Conservation (phyloP, 1,140 invertebrate species). For the Samia ricini region DNA sequence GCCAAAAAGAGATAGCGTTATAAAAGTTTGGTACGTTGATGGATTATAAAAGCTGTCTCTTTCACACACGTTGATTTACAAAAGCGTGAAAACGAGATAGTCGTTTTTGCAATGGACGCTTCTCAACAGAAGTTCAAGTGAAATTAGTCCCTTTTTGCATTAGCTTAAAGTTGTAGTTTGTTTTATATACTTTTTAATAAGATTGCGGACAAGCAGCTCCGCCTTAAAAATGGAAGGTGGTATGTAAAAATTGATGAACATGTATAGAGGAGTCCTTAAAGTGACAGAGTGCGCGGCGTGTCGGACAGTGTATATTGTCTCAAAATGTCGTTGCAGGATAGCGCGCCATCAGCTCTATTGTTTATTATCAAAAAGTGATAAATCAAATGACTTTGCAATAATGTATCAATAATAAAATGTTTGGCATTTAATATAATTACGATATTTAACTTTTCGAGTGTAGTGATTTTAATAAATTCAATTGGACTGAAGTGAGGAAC, state of each 20-base stretch:
- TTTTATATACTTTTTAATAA: constrained; percentile 19
- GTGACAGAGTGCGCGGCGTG: constrained; percentile 75
- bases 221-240: constrained; percentile 78
- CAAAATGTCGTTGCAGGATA: constrained; percentile 66
- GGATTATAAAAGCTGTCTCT: constrained; percentile 38
- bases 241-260: constrained; percentile 78
- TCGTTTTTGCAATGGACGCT: constrained; percentile 49
- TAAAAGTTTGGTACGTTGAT: constrained; percentile 13
- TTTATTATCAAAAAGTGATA: constrained; percentile 76
- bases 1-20: constrained; percentile 39
- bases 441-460: constrained; percentile 25
- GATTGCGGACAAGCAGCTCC: constrained; percentile 66
- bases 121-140: not conserved
- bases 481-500: constrained; percentile 30
- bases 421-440: constrained; percentile 14
- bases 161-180: constrained; percentile 28
- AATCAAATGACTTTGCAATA: constrained; percentile 73
- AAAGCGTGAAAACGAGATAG: constrained; percentile 54
- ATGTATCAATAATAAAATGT: constrained; percentile 19
- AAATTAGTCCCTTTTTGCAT: constrained; percentile 24
- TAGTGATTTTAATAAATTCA: constrained; percentile 19
- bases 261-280: constrained; percentile 76
- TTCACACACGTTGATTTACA: constrained; percentile 40
- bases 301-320: constrained; percentile 75
- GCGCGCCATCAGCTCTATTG: constrained; percentile 58